These are phyloP conservation scores for Larimichthys crocea DNA, from an alignment of 2,113 vertebrate species.

Conservation along the genomic window DNA sequence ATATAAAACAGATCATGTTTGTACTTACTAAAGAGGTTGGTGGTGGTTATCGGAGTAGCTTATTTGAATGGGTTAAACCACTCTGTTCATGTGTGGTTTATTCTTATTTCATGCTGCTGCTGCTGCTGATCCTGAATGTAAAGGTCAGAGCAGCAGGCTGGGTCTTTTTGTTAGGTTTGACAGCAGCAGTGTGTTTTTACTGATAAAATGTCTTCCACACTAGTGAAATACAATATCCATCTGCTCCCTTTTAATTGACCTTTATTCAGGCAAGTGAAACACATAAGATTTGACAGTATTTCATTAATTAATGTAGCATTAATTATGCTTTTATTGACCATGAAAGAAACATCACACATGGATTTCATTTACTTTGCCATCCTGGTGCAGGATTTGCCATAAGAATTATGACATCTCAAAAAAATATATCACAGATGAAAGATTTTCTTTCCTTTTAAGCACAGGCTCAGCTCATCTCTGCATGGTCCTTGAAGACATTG, in stretches of 20 bases:
- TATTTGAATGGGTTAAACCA: not conserved
- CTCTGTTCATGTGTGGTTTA: not conserved
- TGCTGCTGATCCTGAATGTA: constrained; percentile 17
- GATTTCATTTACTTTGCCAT: not conserved
- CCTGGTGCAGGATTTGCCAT: not conserved
- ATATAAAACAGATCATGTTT: not conserved
- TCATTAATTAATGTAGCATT: too few species aligned
- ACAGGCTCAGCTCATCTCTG: not conserved
- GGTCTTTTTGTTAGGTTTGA: not conserved
- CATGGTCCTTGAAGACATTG: not conserved
- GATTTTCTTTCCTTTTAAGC: not conserved
- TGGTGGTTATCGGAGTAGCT: not conserved
- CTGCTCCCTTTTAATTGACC: not conserved
- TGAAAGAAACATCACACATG: not conserved
- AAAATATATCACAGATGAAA: not conserved
- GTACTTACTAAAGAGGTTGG: too few species aligned
- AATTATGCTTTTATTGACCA: not conserved
- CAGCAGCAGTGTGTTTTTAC: not conserved
- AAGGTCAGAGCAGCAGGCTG: constrained; percentile 43
- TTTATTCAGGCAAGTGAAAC: not conserved
- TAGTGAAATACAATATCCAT: not conserved
- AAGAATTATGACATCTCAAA: too few species aligned
- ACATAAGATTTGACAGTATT: too few species aligned
- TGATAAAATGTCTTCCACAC: not conserved
- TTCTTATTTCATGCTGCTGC: constrained; percentile 32